Evolutionary conservation across 2,888 invertebrate species (phyloP).

Genomic region (Aradus depressus): DNA sequence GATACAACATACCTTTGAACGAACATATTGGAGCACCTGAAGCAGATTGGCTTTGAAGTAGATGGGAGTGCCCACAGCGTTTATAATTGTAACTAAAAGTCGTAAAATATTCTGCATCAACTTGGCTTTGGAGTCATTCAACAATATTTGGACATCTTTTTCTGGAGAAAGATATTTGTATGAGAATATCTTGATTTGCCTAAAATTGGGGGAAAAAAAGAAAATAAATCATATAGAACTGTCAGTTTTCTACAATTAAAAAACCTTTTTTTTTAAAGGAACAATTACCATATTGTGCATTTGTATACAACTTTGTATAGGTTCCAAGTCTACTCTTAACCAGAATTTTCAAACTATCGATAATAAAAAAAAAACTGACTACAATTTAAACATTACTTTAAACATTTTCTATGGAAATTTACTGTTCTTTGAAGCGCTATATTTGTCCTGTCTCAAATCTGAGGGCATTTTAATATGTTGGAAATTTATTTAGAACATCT

Average conservation of each 20-base stretch:
- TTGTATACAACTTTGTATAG: neutral
- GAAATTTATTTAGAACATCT: no score
- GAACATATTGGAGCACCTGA: slow-evolving; percentile 28
- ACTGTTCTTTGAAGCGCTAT: no score
- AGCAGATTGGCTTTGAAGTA: slow-evolving; percentile 30
- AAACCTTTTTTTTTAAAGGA: neutral
- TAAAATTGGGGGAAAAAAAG: slow-evolving; percentile 14
- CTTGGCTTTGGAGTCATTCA: slow-evolving; percentile 13
- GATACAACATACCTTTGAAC: slow-evolving; percentile 29
- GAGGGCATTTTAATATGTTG: no score
- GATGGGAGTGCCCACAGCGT: slow-evolving; percentile 25
- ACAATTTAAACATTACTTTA: no score
- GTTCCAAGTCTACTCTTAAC: neutral
- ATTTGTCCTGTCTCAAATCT: no score
- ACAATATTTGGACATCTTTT: slow-evolving; percentile 36
- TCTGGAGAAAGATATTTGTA: slow-evolving; percentile 49
- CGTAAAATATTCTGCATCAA: slow-evolving; percentile 20
- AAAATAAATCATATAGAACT: neutral
- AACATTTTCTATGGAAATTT: no score
- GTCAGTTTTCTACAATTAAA: neutral
- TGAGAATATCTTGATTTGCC: slow-evolving; percentile 40
- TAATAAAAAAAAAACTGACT: no score
- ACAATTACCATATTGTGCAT: neutral
- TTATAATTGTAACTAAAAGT: slow-evolving; percentile 21
- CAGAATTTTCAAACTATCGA: no score